Conservation (phyloP, 2,113 vertebrate species). For the Urocolius indicus region DNA sequence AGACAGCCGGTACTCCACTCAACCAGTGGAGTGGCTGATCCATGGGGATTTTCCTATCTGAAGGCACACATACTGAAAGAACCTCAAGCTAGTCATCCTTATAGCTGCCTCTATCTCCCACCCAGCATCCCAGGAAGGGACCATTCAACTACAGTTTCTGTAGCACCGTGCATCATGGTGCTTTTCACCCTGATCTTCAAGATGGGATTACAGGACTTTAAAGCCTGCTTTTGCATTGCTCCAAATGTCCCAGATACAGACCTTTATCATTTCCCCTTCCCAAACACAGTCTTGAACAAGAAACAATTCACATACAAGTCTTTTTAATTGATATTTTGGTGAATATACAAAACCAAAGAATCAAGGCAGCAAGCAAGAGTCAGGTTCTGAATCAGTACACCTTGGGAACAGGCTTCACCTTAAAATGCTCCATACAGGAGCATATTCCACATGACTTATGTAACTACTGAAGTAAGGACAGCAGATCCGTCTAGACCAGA, state of each 20-base stretch:
- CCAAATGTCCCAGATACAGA: background rate
- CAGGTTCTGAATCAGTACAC: background rate
- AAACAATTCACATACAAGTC: background rate
- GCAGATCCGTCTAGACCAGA: background rate
- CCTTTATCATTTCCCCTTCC: background rate
- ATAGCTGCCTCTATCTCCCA: background rate
- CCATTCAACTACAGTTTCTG: background rate
- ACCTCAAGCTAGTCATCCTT: background rate
- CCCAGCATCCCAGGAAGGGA: background rate
- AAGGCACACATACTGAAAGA: background rate
- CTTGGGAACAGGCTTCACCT: background rate
- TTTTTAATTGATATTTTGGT: slow-evolving; percentile 54
- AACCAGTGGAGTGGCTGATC: background rate
- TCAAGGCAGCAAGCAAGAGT: background rate
- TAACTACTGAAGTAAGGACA: background rate
- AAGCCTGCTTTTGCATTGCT: background rate
- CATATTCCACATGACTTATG: background rate
- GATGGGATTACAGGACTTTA: background rate
- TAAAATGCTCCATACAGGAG: background rate
- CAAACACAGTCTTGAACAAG: background rate
- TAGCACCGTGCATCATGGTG: accelerated
- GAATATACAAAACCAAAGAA: slow-evolving; percentile 38
- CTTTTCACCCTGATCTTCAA: background rate
- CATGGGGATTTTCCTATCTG: background rate
- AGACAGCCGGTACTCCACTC: background rate